phyloP scores from a whole-genome alignment of 2,113 vertebrate genomes.

The Podarcis cretensis region DNA sequence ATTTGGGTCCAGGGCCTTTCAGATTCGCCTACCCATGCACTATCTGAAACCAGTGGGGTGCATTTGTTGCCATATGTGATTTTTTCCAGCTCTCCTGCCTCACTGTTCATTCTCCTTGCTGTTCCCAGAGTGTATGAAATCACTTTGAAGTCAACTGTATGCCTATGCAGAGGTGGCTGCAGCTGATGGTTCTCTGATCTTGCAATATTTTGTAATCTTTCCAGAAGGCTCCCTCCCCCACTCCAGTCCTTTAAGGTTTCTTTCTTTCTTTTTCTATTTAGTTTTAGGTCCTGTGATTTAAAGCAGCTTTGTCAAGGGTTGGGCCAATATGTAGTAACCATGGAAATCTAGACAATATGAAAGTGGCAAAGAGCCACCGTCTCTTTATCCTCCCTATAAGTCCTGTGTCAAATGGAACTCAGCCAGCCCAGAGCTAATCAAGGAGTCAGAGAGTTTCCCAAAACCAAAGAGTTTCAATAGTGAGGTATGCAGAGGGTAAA shows the following conservation, averaged over 20 bases:
- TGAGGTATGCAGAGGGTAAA: conserved; percentile 57
- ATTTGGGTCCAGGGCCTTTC: neutral
- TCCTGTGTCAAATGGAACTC: neutral
- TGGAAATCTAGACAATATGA: conserved; percentile 41
- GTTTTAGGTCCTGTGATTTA: neutral
- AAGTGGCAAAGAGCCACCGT: neutral
- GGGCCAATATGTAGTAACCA: neutral
- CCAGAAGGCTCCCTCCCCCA: neutral
- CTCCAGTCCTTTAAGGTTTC: neutral
- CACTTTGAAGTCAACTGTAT: neutral
- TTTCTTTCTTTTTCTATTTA: too few species aligned
- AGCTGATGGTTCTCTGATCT: neutral
- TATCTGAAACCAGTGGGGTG: too few species aligned
- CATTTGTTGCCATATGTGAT: too few species aligned
- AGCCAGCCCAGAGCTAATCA: neutral
- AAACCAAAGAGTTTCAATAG: accelerated
- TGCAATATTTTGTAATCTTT: neutral
- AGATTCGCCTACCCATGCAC: too few species aligned
- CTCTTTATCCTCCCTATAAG: neutral
- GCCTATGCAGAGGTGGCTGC: neutral
- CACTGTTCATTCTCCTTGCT: too few species aligned
- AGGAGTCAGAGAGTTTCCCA: neutral
- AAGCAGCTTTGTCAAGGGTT: neutral
- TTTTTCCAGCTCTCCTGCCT: too few species aligned
- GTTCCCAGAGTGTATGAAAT: neutral